Evolutionary conservation across 2,797 vertebrate species (phyloP).

Genomic region (Cyprinodon diabolis): DNA sequence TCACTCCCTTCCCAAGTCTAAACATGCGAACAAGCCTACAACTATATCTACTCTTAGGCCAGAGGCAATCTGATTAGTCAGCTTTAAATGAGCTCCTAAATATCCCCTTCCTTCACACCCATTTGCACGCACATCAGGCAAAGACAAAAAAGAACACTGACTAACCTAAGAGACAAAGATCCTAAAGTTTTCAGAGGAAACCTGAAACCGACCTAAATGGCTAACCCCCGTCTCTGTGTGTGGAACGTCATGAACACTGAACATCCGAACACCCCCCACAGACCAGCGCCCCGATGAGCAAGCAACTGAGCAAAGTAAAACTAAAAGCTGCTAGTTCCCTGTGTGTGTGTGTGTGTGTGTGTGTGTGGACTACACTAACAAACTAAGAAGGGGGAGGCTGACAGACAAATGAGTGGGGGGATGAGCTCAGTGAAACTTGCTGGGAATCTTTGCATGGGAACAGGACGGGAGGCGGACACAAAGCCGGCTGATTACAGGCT

Average conservation of each 20-base stretch:
- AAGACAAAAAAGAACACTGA: conserved; percentile 22
- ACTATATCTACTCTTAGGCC: conserved; percentile 47
- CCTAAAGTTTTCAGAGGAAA: neutral
- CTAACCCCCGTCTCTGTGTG: conserved; percentile 11
- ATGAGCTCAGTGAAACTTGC: conserved; percentile 46
- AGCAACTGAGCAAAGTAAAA: conserved; percentile 17
- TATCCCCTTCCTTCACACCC: conserved; percentile 58
- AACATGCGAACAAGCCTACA: conserved; percentile 18
- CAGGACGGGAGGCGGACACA: conserved; percentile 61
- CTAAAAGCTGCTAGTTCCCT: conserved; percentile 21
- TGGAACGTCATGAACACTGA: conserved; percentile 21
- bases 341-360: conserved; percentile 1
- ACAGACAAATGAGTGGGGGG: conserved; percentile 67
- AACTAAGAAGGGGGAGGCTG: conserved; percentile 50
- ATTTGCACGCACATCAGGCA: conserved; percentile 29
- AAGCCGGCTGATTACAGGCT: conserved; percentile 70
- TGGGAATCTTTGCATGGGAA: conserved; percentile 66
- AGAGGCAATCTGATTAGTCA: conserved; percentile 73
- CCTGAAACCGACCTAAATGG: neutral
- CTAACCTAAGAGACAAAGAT: neutral
- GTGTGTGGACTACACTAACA: conserved; percentile 31
- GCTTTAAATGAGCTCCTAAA: conserved; percentile 67
- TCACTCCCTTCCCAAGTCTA: conserved; percentile 15
- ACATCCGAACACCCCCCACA: conserved; percentile 11
- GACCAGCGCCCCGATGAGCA: neutral